Evolutionary conservation across 2,797 vertebrate genomes (phyloP).

Genomic region (Gallirallus australis): DNA sequence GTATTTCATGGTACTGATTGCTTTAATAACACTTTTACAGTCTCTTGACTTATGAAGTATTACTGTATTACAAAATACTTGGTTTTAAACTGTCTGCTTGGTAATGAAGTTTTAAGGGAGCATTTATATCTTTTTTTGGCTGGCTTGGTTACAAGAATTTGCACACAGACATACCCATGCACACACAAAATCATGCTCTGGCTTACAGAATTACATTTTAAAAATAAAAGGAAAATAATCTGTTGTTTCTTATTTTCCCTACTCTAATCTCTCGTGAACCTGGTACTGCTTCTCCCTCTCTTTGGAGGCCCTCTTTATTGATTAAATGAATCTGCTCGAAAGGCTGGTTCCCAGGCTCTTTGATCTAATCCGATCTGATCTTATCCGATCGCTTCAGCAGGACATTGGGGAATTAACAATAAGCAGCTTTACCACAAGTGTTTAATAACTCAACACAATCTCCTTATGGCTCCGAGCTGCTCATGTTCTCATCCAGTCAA

Average conservation of each 20-base stretch:
- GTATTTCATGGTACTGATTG: slow-evolving; percentile 57
- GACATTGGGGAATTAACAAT: slow-evolving; percentile 87
- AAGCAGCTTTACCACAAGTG: slow-evolving; percentile 93
- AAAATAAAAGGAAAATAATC: slow-evolving; percentile 61
- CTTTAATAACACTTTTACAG: slow-evolving; percentile 63
- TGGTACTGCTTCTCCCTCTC: slow-evolving; percentile 63
- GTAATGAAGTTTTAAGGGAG: slow-evolving; percentile 66
- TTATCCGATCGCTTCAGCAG: slow-evolving; percentile 88
- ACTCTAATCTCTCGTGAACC: slow-evolving; percentile 78
- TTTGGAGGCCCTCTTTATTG: slow-evolving; percentile 82
- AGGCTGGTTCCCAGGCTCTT: slow-evolving; percentile 86
- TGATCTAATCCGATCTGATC: slow-evolving; percentile 89
- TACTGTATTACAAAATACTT: slow-evolving; percentile 54
- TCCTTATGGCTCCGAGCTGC: slow-evolving; percentile 87
- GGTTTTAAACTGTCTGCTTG: slow-evolving; percentile 42
- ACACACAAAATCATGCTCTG: neutral
- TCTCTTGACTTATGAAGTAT: slow-evolving; percentile 60
- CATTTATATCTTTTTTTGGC: slow-evolving; percentile 7
- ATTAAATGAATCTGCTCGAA: slow-evolving; percentile 88
- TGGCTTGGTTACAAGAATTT: slow-evolving; percentile 30
- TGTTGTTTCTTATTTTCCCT: slow-evolving; percentile 76
- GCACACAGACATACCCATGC: neutral
- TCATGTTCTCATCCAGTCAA: slow-evolving; percentile 85
- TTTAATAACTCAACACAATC: slow-evolving; percentile 94
- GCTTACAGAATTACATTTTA: slow-evolving; percentile 51